Evolutionary conservation across 1,140 invertebrate species (phyloP), one percentile per base, ranked within the genome.

Genomic region (Drosophila miranda): DNA sequence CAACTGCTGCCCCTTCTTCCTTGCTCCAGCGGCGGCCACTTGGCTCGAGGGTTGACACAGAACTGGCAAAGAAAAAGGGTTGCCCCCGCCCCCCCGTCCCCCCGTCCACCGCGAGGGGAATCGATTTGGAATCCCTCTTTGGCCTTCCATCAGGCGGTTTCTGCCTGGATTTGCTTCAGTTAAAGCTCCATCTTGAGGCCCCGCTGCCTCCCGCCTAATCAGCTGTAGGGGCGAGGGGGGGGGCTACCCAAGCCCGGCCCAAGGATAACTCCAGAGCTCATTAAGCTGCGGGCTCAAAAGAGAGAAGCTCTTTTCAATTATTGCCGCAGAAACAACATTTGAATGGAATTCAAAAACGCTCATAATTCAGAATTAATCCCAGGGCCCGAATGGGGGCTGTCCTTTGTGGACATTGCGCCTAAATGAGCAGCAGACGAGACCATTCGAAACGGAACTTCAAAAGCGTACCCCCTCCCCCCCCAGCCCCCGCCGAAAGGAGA

Each of bases 281-380:
- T 81, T 81, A 81, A 82, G 78, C 78, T 63, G 63, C 59, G 49
- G 78, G 64, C 78, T 60, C 64, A 16, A 16, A 16, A 16, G 16
- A 16, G 16, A 16, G 1, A 16, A 16, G 16, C 19, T 60, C 64
- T 60, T 61, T 60, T 49, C 78, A 81, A 81, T 81, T 81, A 81
- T 81, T 61, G 68, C 52, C 21, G 41, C 44, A 64, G 55, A 70
- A 59, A 66, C 59, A 67, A 55, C 75, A 70, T 74, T 83, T 78
- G 79, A 82, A 82, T 79, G 75, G 60, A 50, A 75, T 84, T 78
- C 75, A 82, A 83, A 70, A 84, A 78, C 69, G 79, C 74, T 76
- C 78, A 78, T 79, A 84, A 82, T 82, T 83, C 75, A 82, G 78
- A 82, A 82, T 82, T 82, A 82, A 82, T 82, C 80, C 77, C 80